Evolutionary conservation across 2,888 invertebrate species (phyloP).

Genomic region (Pterostichus niger): DNA sequence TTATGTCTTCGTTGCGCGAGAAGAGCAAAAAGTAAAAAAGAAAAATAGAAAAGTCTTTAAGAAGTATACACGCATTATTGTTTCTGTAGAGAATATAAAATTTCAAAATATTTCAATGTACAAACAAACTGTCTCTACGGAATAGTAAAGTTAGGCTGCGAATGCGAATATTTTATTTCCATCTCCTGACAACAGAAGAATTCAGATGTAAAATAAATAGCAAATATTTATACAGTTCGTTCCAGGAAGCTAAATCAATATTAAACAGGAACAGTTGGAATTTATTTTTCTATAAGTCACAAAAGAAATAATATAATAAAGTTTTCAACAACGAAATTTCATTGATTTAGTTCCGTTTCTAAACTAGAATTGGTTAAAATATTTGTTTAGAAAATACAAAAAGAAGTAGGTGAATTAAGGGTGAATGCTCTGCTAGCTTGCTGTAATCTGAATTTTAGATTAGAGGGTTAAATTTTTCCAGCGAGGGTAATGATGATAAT

Average conservation of each 20-base stretch:
- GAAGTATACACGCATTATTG: conserved; percentile 12
- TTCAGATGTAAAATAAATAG: conserved; percentile 64
- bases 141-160: conserved; percentile 44
- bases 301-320: conserved; percentile 12
- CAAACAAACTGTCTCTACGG: conserved; percentile 47
- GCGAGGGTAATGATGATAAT: no score
- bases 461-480: not conserved
- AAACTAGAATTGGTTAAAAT: not conserved
- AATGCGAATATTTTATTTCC: conserved; percentile 53
- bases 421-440: not conserved
- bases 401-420: not conserved
- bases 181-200: conserved; percentile 59
- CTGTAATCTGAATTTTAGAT: no score
- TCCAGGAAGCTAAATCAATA: conserved; percentile 59
- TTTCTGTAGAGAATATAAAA: conserved; percentile 33
- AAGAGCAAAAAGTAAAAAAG: not conserved
- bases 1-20: no score
- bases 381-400: not conserved
- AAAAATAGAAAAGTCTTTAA: conserved; percentile 16
- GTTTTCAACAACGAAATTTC: no score
- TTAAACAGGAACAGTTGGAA: conserved; percentile 41
- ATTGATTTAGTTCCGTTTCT: not conserved
- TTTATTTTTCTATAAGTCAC: conserved; percentile 54
- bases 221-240: conserved; percentile 59
- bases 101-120: conserved; percentile 44